Evolutionary conservation across 2,113 vertebrate species (phyloP), one percentile per base, ranked within the genome.

Genomic region (Rhinoderma darwinii): DNA sequence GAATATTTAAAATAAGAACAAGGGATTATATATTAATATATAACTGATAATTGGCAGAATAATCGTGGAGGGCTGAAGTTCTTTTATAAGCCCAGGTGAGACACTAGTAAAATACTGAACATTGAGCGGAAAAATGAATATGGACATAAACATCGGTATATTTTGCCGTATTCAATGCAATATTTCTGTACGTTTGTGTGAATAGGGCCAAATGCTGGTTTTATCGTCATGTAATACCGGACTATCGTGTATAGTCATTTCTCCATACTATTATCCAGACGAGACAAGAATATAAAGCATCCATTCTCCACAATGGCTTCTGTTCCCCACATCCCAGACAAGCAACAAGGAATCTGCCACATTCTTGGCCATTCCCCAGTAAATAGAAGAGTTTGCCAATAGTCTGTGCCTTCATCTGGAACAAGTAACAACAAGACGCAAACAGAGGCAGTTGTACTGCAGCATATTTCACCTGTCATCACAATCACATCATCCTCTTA

Each of bases 311-410:
- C 20, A 25, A 32, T 37, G 10, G 50, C 37, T 44, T 74, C 25
- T 44, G 35, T 61, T 81, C 35, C 20, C 54, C 66, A 82, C 81
- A 37, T 88, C 91, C 90, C 89, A 90, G 89, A 84, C 87, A 79
- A 88, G 88, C 41, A 41, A 88, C 89, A 78, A 83, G 87, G 88
- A 88, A 88, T 82, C 41, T 37, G 54, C 88, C 84, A 86, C 89
- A 85, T 74, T 88, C 79, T 89, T 88, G 88, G 87, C 44, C 66
- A 41, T 43, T 90, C 89, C 89, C 90, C 89, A 79, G 61, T 35
- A 79, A 88, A 66, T 32, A 74, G 88, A 44, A 66, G 66, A 89
- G 84, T 44, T 70, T 70, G 83, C 84, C 86, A 88, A 83, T 39
- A 88, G 39, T 66, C 25, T 35, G 63, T 47, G 27, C 68, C 70